A percentile compares a stretch with the other conserved stretches of the same genome.
These are phyloP conservation scores for Sthenelais limicola DNA, from an alignment of 2,888 invertebrate species.

Conservation along the genomic window DNA sequence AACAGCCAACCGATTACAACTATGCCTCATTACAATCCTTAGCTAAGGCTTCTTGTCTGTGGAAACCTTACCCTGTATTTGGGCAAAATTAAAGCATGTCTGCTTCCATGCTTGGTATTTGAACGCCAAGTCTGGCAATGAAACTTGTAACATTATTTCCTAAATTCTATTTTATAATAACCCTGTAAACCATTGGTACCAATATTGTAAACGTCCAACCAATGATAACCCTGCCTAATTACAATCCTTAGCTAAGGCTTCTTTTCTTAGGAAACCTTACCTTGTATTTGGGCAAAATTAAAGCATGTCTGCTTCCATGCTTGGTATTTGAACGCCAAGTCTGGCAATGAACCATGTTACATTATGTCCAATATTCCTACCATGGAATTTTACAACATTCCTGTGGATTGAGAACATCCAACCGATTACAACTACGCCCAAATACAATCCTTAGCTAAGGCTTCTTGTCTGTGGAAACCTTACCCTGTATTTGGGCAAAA, in stretches of 20 bases:
- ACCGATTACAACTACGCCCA: too few relatives aligned
- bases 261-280: not conserved
- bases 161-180: too few relatives aligned
- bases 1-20: too few relatives aligned
- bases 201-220: too few relatives aligned
- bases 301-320: not conserved
- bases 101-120: conserved; percentile 25
- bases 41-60: not conserved
- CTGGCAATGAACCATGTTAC: not conserved
- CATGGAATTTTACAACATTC: too few relatives aligned
- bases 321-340: not conserved
- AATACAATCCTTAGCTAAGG: not conserved
- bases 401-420: too few relatives aligned
- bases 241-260: not conserved
- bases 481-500: conserved; percentile 11
- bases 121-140: conserved; percentile 18
- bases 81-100: conserved; percentile 13
- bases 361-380: not conserved
- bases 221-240: too few relatives aligned
- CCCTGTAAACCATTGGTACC: too few relatives aligned
- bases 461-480: not conserved
- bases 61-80: not conserved
- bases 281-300: not conserved
- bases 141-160: conserved; percentile 4
- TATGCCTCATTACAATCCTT: not conserved